Evolutionary conservation across 30 jellyfish, hydroid and myxozoan species (phyloP), one percentile per base, ranked within the genome.

Genomic region (Morbakka virulenta): DNA sequence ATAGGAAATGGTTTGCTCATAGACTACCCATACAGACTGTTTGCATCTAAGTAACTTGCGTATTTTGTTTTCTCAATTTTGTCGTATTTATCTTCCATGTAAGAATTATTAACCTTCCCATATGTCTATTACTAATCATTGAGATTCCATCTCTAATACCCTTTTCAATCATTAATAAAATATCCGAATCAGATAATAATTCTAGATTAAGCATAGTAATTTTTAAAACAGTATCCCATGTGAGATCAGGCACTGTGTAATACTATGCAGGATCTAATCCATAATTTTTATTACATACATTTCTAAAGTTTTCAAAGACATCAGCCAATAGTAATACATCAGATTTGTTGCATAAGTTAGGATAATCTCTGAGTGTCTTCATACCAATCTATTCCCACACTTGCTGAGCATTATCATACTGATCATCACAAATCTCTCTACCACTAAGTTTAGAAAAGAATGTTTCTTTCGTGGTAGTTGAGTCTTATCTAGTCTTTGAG

Each of bases 131-230:
- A 1, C 11, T 13, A 2, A 72, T 72, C 67, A 72, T 50, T 2
- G n/a, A n/a, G n/a, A n/a, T 27, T 11, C 89, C 89, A 1, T 79
- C 89, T 14, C 89, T 47, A 11, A 65, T 77, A 17, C 89, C 89
- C 17, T 67, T 33, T 52, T 72, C 81, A 2, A 72, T 50, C 47
- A 72, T 20, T 28, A 72, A 50, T 14, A 20, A 22, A 72, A 75
- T 75, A 31, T 75, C 87, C 3, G 4, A n/a, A 27, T 75, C 87
- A 2, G 86, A 25, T 28, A 75, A 31, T 32, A 75, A 52, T 31
- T 75, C 87, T 9, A 75, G 35, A 4, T 4, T 26, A n/a, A n/a
- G n/a, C n/a, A n/a, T n/a, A n/a, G n/a, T n/a, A n/a, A n/a, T n/a
- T n/a, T n/a, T n/a, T n/a, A n/a, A n/a, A n/a, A n/a, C n/a, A n/a